These are phyloP conservation scores for Aspidoscelis tigris DNA, from an alignment of 2,113 vertebrate genomes.

Conservation along the genomic window DNA sequence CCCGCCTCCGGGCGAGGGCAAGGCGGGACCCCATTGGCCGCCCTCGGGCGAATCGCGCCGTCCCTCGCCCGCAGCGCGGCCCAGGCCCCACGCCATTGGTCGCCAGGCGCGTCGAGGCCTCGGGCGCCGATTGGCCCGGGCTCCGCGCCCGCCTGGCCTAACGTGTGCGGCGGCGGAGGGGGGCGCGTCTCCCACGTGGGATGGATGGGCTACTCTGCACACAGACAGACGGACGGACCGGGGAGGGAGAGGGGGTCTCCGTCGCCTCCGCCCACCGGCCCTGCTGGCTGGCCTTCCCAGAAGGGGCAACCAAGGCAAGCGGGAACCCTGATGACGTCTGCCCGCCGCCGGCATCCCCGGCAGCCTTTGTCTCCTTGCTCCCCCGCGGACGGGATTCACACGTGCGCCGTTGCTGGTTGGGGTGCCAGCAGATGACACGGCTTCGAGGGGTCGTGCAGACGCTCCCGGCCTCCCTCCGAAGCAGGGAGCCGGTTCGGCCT, in stretches of 20 bases:
- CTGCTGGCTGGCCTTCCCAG: background rate
- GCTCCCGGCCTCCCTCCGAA: too few species aligned
- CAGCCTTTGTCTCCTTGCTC: background rate
- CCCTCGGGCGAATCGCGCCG: background rate
- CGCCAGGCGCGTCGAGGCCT: background rate
- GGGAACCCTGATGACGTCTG: background rate
- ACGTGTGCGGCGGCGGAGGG: accelerated
- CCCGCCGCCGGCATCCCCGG: too few species aligned
- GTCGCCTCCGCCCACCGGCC: background rate
- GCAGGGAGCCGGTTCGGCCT: too few species aligned
- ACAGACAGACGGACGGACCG: too few species aligned
- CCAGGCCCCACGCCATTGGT: background rate
- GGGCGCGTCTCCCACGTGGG: background rate
- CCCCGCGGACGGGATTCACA: too few species aligned
- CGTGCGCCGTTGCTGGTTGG: too few species aligned
- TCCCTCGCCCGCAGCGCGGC: accelerated
- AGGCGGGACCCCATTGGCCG: background rate
- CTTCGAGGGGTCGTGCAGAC: too few species aligned
- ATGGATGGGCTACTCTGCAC: accelerated
- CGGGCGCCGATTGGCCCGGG: background rate
- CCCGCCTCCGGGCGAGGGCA: too few species aligned
- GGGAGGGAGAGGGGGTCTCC: too few species aligned
- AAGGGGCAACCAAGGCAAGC: background rate
- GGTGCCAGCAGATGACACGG: too few species aligned
- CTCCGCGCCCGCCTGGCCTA: background rate